Evolutionary conservation across 1,140 invertebrate species (phyloP), one percentile per base, ranked within the genome.

Genomic region (Drosophila triauraria): DNA sequence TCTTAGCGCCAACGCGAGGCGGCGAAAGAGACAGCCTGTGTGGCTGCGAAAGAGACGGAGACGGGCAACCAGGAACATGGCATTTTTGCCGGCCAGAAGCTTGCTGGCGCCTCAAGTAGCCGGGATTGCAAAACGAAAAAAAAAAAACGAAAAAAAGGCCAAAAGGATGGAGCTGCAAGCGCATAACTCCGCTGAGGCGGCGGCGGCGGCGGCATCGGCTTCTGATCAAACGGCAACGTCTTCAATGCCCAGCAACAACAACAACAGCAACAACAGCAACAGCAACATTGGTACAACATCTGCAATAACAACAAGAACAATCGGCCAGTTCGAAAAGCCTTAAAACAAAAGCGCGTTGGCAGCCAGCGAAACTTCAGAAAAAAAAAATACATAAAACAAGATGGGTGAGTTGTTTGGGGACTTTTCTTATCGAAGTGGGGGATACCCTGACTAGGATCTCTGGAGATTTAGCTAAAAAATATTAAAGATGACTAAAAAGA

Each of bases 291-390:
- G 30, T 46, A 50, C 67, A 78, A 71, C 71, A 83, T 40, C 60
- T 50, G 30, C 65, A 80, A 56, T 48, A 70, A 65, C 64, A 75
- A 56, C 59, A 51, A 54, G n/a, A 62, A 67, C 67, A 68, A 48
- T 53, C 59, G 64, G 50, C 46, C 44, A 62, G 43, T 15, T 59
- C 15, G 42, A 47, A 58, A 58, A 64, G 67, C 67, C 71, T 59
- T 82, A 78, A 88, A 80, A 88, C 85, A 88, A 88, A 88, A 88
- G 84, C 83, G 83, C 83, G 83, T 86, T 86, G 83, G 83, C 80
- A 87, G 82, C 78, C 56, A 63, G 46, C 50, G 57, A 56, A 77
- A 68, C 56, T 51, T 23, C 71, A 65, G 42, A 54, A 75, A 50
- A 62, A 23, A 23, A 69, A 35, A 60, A 20, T 25, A 63, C 35